phyloP scores from a whole-genome alignment of 2,888 invertebrate species.

The Teleiodes luculella region DNA sequence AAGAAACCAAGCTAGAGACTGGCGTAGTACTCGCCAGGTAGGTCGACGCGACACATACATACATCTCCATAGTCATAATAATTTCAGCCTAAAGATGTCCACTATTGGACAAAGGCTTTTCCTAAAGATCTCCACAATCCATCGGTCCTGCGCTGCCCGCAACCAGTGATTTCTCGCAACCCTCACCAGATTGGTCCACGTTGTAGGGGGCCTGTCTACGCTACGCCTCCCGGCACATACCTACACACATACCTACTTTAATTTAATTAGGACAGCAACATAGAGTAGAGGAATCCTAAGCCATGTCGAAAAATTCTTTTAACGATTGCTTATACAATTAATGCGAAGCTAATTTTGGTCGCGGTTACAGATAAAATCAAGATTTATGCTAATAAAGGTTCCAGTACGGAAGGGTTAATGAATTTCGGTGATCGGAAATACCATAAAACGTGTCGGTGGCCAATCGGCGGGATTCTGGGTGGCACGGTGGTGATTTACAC shows the following conservation, averaged over 20 bases:
- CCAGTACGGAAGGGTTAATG: slow-evolving; percentile 50
- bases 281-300: neutral
- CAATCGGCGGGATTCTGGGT: slow-evolving; percentile 36
- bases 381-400: slow-evolving; percentile 63
- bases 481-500: slow-evolving; percentile 28
- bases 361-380: slow-evolving; percentile 57
- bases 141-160: no score
- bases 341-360: slow-evolving; percentile 56
- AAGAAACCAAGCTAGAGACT: no score
- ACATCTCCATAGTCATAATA: no score
- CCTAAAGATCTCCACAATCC: no score
- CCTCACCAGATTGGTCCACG: no score
- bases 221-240: no score
- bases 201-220: no score
- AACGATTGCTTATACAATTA: slow-evolving; percentile 49
- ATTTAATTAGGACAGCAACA: neutral
- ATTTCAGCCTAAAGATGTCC: no score
- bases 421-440: slow-evolving; percentile 68
- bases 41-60: no score
- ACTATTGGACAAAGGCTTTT: no score
- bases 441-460: slow-evolving; percentile 47
- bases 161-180: no score
- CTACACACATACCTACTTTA: neutral
- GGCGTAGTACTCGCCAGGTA: no score
- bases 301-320: slow-evolving; percentile 18